phyloP scores from a whole-genome alignment of 2,888 invertebrate genomes.

The Rotaria magnacalcarata region DNA sequence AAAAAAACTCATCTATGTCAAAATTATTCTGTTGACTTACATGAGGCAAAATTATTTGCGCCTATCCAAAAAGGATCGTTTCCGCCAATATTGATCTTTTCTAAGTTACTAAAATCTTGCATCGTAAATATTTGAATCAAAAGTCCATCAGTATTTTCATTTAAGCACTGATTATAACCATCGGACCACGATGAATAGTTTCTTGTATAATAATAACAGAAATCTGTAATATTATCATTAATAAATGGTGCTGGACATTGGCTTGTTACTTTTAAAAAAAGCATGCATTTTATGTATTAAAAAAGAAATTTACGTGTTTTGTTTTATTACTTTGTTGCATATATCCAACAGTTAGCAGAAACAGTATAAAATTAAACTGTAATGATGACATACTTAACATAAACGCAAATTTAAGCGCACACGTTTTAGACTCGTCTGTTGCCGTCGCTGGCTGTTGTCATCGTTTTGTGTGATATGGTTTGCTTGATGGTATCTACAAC shows the following conservation, averaged over 20 bases:
- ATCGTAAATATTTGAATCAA: not conserved
- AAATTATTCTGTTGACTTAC: not conserved
- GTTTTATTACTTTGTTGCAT: not conserved
- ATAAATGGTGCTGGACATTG: not conserved
- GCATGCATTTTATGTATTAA: not conserved
- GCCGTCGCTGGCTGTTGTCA: not conserved
- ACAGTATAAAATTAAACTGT: not conserved
- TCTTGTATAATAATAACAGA: not conserved
- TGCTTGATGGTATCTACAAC: not conserved
- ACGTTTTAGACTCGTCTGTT: not conserved
- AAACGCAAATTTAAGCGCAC: not conserved
- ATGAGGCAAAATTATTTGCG: conserved; percentile 29
- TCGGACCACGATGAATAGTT: not conserved
- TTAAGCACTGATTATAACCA: not conserved
- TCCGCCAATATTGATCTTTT: not conserved
- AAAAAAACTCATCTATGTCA: no score
- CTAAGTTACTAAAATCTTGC: not conserved
- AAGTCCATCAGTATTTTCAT: not conserved
- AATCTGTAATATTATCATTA: not conserved
- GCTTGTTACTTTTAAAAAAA: not conserved
- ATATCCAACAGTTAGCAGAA: not conserved
- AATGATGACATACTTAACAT: not conserved
- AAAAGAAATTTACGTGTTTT: not conserved
- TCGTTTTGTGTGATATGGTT: not conserved
- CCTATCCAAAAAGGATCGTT: not conserved